Evolutionary conservation across 2,888 invertebrate genomes (phyloP).

Genomic region (Tridacna crocea): DNA sequence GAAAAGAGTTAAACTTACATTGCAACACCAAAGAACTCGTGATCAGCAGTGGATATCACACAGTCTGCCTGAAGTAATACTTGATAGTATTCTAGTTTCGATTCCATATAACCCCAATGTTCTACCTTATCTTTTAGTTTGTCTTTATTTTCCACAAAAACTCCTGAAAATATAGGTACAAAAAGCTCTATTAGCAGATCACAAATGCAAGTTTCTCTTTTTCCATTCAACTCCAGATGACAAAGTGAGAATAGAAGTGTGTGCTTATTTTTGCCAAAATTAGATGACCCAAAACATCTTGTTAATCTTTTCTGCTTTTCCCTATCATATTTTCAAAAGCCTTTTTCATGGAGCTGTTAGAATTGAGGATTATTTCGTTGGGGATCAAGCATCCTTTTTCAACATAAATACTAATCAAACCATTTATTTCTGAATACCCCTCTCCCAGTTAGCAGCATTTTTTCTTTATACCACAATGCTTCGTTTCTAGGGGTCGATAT

Average conservation of each 20-base stretch:
- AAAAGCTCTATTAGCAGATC: not conserved
- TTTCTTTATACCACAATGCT: not conserved
- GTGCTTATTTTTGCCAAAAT: too few species aligned
- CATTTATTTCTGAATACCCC: too few species aligned
- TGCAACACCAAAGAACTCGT: conserved; percentile 91
- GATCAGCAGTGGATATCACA: conserved; percentile 89
- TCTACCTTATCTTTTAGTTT: conserved; percentile 83
- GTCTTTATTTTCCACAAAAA: conserved; percentile 85
- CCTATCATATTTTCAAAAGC: too few species aligned
- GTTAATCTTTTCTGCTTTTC: too few species aligned
- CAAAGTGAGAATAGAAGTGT: too few species aligned
- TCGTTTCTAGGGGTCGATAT: not conserved
- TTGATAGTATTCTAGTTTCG: conserved; percentile 87
- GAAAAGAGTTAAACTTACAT: conserved; percentile 86
- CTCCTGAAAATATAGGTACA: conserved; percentile 74
- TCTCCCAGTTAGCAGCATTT: not conserved
- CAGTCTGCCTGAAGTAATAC: conserved; percentile 87
- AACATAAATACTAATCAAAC: too few species aligned
- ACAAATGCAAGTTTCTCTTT: too few species aligned
- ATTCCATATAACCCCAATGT: conserved; percentile 87
- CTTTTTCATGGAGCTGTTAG: too few species aligned
- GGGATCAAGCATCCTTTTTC: too few species aligned
- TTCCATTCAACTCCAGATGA: too few species aligned
- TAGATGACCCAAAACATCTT: too few species aligned
- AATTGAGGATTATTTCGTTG: too few species aligned